These are phyloP conservation scores for Sinelater perroti DNA, from an alignment of 2,888 invertebrate species.

Conservation along the genomic window DNA sequence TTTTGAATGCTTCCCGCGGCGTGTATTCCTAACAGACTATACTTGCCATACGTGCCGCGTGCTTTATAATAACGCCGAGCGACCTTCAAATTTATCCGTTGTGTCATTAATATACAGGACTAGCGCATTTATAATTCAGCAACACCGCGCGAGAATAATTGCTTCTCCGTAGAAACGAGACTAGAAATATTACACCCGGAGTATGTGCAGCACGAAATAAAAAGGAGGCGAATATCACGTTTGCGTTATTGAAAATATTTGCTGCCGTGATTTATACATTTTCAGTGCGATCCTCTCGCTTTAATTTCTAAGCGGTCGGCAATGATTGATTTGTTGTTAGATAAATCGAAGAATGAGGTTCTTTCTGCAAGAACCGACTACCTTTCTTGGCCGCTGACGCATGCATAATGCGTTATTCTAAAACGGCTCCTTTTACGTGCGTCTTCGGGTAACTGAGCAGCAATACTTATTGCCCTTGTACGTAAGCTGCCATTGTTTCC, in stretches of 20 bases:
- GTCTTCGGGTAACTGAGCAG: constrained; percentile 11
- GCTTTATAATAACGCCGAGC: constrained; percentile 37
- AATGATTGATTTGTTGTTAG: constrained; percentile 15
- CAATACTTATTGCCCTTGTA: neutral
- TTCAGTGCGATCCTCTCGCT: constrained; percentile 14
- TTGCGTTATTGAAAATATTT: constrained; percentile 20
- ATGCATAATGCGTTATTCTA: constrained; percentile 15
- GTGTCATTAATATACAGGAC: constrained; percentile 40
- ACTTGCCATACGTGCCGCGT: constrained; percentile 33
- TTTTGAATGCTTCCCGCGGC: constrained; percentile 25
- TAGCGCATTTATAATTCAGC: constrained; percentile 39
- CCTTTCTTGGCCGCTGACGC: constrained; percentile 10
- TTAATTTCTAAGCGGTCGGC: constrained; percentile 7
- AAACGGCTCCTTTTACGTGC: constrained; percentile 9
- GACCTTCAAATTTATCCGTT: constrained; percentile 40
- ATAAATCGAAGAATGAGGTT: constrained; percentile 18
- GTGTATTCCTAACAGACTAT: constrained; percentile 28
- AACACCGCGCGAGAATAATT: constrained; percentile 38
- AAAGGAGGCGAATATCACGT: constrained; percentile 12
- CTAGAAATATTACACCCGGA: constrained; percentile 36
- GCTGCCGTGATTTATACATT: constrained; percentile 20
- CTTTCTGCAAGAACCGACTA: constrained; percentile 11
- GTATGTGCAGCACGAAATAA: constrained; percentile 20
- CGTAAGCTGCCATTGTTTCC: neutral
- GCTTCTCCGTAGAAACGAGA: constrained; percentile 35